Percentiles rank a stretch among this genome's conserved stretches.
Conservation (phyloP, 2,888 invertebrate species). For the Tetragnatha montana region DNA sequence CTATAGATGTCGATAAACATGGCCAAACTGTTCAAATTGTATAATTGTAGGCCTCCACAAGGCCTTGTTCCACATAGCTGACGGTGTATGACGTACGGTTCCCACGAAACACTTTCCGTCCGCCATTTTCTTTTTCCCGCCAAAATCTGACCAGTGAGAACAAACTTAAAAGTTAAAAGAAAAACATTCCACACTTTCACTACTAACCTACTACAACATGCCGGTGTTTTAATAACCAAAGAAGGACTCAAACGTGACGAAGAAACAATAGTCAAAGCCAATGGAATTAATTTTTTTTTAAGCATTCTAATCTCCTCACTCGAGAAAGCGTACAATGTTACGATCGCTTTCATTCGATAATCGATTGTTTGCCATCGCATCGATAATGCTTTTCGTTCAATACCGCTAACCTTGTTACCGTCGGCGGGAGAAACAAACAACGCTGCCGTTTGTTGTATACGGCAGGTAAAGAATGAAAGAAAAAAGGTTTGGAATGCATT, state of each 20-base stretch:
- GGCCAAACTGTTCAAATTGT: conserved; percentile 43
- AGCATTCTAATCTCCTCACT: conserved; percentile 37
- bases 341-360: conserved; percentile 34
- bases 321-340: conserved; percentile 33
- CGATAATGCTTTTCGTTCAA: neutral
- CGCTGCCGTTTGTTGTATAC: neutral
- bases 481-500: neutral
- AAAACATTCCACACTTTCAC: conserved; percentile 21
- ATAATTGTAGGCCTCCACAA: conserved; percentile 22
- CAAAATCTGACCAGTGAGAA: conserved; percentile 12
- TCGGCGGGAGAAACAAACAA: neutral
- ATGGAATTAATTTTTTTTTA: conserved; percentile 21
- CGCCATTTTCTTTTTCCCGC: conserved; percentile 11
- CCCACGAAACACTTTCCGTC: conserved; percentile 41
- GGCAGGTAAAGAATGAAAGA: too few species aligned
- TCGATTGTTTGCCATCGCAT: conserved; percentile 38
- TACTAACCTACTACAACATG: conserved; percentile 23
- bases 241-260: conserved; percentile 39
- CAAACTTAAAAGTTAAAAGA: conserved; percentile 1
- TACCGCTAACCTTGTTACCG: neutral
- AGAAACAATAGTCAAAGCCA: conserved; percentile 25
- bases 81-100: conserved; percentile 46
- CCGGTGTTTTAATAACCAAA: conserved; percentile 32
- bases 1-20: conserved; percentile 45
- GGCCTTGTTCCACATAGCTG: conserved; percentile 60